These are phyloP conservation scores for Sphenodon punctatus DNA, from an alignment of 2,797 vertebrate genomes.

Conservation along the genomic window DNA sequence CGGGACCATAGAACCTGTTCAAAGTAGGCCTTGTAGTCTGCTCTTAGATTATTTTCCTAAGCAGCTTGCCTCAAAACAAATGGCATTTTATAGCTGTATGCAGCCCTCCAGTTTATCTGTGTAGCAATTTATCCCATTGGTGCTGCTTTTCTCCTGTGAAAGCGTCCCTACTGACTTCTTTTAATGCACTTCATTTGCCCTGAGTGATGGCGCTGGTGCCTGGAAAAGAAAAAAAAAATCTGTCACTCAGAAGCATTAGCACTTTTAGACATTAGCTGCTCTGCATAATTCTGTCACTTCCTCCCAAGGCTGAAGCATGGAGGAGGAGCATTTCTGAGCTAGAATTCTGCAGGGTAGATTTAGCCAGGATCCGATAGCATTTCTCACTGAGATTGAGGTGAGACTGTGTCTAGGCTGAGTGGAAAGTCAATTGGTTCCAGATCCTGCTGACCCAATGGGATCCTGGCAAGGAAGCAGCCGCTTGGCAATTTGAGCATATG, in stretches of 20 bases:
- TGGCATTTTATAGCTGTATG: neutral
- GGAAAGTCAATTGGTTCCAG: neutral
- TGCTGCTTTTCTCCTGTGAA: neutral
- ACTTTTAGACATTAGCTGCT: neutral
- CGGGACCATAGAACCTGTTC: too few species aligned
- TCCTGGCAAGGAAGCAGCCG: too few species aligned
- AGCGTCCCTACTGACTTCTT: neutral
- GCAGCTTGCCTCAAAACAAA: neutral
- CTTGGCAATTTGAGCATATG: too few species aligned
- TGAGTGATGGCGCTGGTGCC: neutral
- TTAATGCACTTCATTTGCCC: neutral
- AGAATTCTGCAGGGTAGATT: neutral
- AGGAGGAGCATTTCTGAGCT: neutral
- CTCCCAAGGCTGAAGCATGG: neutral
- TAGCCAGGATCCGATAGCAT: neutral
- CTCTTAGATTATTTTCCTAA: neutral
- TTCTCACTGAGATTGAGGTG: accelerated
- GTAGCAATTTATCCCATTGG: neutral
- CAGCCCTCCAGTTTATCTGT: neutral
- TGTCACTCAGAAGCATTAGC: neutral
- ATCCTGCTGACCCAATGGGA: neutral
- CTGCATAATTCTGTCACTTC: neutral
- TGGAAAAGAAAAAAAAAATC: neutral
- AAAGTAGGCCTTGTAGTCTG: neutral
- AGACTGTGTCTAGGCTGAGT: neutral